Base-by-base conservation (phyloP, 2,113 vertebrate species). In the Sorex araneus region DNA sequence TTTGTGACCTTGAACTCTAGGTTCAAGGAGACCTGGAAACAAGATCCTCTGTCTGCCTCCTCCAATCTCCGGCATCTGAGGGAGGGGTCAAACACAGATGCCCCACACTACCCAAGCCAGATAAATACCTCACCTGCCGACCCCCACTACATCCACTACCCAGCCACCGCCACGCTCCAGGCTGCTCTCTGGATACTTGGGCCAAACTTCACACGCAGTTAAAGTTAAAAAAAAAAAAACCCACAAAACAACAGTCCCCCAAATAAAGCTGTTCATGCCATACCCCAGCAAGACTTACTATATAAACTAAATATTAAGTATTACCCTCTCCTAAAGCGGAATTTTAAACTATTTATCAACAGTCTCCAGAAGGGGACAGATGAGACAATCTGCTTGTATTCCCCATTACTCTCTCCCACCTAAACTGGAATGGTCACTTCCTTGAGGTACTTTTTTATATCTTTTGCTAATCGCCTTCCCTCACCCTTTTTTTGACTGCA, bases 171-270 rank as follows among this genome's bases (percentile, higher is more conserved):
- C n/a, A n/a, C n/a, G n/a, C n/a, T n/a, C n/a, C n/a, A n/a, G n/a
- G n/a, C n/a, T n/a, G n/a, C n/a, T n/a, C n/a, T n/a, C n/a, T n/a
- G n/a, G n/a, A n/a, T n/a, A n/a, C n/a, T n/a, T n/a, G n/a, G n/a
- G n/a, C n/a, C n/a, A n/a, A n/a, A n/a, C n/a, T n/a, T n/a, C n/a
- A n/a, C n/a, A n/a, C n/a, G n/a, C n/a, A n/a, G n/a, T n/a, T n/a
- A n/a, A n/a, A n/a, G n/a, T n/a, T n/a, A n/a, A n/a, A n/a, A 70
- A 71, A 34, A 64, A 28, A 27, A 21, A 64, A 66, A 66, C n/a
- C n/a, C n/a, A n/a, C n/a, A n/a, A n/a, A n/a, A n/a, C n/a, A 11
- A 66, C 9, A 8, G 34, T 9, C 2, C 8, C 3, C 8, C 8
- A 40, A 73, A 73, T 40, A 32, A 28, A 19, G 67, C 30, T 32